phyloP scores from a whole-genome alignment of 2,888 invertebrate genomes.

The Drosophila paucipuncta region DNA sequence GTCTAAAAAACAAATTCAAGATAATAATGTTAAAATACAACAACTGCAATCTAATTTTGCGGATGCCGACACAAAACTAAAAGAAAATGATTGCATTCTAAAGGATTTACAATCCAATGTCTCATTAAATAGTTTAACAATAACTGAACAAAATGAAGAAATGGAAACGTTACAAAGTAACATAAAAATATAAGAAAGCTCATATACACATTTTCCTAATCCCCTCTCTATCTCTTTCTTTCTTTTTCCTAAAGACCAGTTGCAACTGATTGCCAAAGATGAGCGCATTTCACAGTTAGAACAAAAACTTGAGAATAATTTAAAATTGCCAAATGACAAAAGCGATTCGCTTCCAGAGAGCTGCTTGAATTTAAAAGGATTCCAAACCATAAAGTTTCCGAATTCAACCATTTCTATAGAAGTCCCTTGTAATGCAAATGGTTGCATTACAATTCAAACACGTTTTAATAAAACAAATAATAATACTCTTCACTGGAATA shows the following conservation, averaged over 20 bases:
- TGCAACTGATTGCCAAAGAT: too few species aligned
- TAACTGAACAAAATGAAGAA: not conserved
- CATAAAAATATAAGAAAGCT: not conserved
- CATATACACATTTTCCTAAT: not conserved
- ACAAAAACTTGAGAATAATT: too few species aligned
- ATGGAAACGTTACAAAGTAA: not conserved
- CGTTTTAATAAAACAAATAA: accelerated
- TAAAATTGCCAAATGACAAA: too few species aligned
- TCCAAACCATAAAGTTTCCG: not conserved
- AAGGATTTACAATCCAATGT: not conserved
- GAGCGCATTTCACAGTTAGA: too few species aligned
- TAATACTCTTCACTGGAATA: not conserved
- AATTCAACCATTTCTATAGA: accelerated
- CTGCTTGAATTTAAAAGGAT: not conserved
- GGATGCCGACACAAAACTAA: not conserved
- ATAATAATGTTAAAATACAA: not conserved
- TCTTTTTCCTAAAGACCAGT: too few species aligned
- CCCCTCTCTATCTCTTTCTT: not conserved
- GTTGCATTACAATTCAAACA: slow-evolving; percentile 4
- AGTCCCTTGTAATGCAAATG: not conserved
- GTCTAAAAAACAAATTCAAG: not conserved
- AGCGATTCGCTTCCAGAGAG: not conserved
- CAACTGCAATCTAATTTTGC: not conserved
- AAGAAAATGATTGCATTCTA: too few species aligned
- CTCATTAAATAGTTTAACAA: too few species aligned